Conservation (phyloP, 2,113 vertebrate species). For the Chlorodrepanis virens region DNA sequence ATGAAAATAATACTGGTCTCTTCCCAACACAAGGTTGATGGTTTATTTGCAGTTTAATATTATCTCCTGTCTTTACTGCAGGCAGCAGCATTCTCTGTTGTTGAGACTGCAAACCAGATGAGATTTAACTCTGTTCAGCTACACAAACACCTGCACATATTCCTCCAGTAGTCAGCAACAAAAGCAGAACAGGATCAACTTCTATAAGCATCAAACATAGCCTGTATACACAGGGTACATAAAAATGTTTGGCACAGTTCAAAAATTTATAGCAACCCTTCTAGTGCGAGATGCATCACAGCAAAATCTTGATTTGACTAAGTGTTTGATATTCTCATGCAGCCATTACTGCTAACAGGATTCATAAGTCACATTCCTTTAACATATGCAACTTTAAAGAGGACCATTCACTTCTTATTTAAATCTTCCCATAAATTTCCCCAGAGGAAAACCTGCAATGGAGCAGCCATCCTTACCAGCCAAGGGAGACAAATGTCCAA, state of each 20-base stretch:
- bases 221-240: not conserved
- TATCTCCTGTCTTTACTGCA: not conserved
- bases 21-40: not conserved
- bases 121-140: not conserved
- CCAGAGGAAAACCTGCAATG: not conserved
- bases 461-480: not conserved
- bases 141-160: not conserved
- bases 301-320: constrained; percentile 22
- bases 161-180: not conserved
- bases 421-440: constrained; percentile 28
- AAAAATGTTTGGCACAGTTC: not conserved
- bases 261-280: constrained; percentile 29
- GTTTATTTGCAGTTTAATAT: not conserved
- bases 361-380: constrained; percentile 44
- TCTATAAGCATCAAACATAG: not conserved
- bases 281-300: not conserved
- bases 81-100: not conserved
- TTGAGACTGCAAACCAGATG: not conserved
- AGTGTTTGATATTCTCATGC: constrained; percentile 23
- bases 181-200: not conserved
- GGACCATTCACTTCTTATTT: not conserved
- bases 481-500: not conserved
- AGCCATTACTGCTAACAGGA: constrained; percentile 25
- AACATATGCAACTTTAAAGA: constrained; percentile 27
- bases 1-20: not conserved